Evolutionary conservation across 2,113 vertebrate genomes (phyloP), one percentile per base, ranked within the genome.

Genomic region (Noturus placidus): DNA sequence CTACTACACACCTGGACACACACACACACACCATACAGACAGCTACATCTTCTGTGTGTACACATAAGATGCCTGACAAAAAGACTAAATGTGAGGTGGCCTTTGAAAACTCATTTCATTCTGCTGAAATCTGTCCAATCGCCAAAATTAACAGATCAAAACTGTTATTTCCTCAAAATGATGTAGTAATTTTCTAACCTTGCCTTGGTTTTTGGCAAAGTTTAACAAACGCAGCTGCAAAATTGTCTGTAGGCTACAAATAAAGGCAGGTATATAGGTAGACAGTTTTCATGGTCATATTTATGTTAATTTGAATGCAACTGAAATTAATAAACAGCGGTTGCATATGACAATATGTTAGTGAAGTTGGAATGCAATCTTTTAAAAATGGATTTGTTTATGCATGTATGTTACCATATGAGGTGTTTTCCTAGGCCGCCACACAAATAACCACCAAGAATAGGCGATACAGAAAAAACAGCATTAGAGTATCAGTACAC

Each of bases 1-100:
- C 98, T 0, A 99, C 97, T 38, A 98, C 98, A 91, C 98, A 99
- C 90, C 98, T 99, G 17, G 14, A 91, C 52, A 80, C 13, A 54
- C 27, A 25, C 2, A 42, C 14, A 13, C 17, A 35, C 54, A 74
- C 72, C 25, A 59, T 50, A 67, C 33, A 83, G 13, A 50, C 50
- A n/a, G 35, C 15, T 69, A 59, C 9, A 70, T n/a, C 7, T 65
- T 22, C 46, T n/a, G 25, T 4, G 27, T 56, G 50, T 30, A 25
- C 25, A 15, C 80, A 82, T 8, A 38, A 33, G 65, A 30, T 33
- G 13, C 61, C 61, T 11, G 61, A 27, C 22, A 63, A 63, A 27
- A 67, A 14, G 15, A 69, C 27, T 27, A 63, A 25, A 63, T n/a
- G 9, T n/a, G 4, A 15, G 10, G 13, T 30, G n/a, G 65, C 33